Base-by-base conservation (phyloP, 2,888 invertebrate species). In the Tryphoninae sp. region DNA sequence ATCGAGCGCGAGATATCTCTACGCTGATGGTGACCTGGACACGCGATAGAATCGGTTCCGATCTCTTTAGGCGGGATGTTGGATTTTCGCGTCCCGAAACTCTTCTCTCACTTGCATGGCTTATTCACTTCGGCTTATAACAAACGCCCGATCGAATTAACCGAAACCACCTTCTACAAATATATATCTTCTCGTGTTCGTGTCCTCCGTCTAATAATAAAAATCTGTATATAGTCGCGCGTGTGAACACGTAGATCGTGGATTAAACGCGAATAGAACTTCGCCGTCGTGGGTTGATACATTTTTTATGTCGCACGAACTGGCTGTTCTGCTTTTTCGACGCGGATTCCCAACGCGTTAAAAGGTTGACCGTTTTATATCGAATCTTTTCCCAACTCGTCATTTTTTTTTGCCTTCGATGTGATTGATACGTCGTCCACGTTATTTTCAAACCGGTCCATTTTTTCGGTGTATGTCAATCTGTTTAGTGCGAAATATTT, bases 161-260 rank as follows among this genome's bases (percentile, higher is more conserved):
- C 6, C 33, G 33, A 33, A 4, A 33, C 33, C 33, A 33, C 33
- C 33, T 33, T 33, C 6, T 7, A 45, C 7, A 55, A 61, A 75
- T 65, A 65, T 78, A 75, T 71, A 65, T 59, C 45, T 23, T 22
- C 33, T 11, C 2, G 53, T 59, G 49, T 8, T 6, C 6, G 49
- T 78, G 49, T 78, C 26, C 61, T 76, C 45, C 13, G 51, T 51
- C 51, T 51, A 51, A 51, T 51, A 51, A 51, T 51, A 51, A 16
- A n/a, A 49, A 33, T 33, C 33, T 7, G 33, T 6, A 33, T 33
- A 33, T 33, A 33, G 33, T 33, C 33, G 33, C 33, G 33, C 33
- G 33, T 6, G 1, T 6, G 33, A 33, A 33, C 6, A 33, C 33
- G 33, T 33, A 33, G 33, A 33, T 33, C 33, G 33, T 7, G 33